Evolutionary conservation across 2,888 invertebrate genomes (phyloP).

Genomic region (Rhodophaea formosa): DNA sequence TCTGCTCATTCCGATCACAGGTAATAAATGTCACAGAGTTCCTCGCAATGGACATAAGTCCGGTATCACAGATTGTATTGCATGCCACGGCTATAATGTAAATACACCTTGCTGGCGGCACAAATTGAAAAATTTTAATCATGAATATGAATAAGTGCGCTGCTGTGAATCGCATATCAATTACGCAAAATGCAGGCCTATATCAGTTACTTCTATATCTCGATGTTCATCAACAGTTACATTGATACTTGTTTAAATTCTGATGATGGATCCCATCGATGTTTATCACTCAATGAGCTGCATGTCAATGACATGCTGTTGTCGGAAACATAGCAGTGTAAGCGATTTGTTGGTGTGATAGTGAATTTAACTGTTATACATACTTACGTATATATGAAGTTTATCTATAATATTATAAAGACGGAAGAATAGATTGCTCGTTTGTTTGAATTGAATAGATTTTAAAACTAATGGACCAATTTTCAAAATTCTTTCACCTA

Average conservation of each 20-base stretch:
- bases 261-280: slow-evolving; percentile 5
- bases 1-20: too few relatives aligned
- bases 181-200: slow-evolving; percentile 75
- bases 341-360: slow-evolving; percentile 19
- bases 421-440: too few relatives aligned
- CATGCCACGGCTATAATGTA: slow-evolving; percentile 63
- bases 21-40: too few relatives aligned
- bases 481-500: too few relatives aligned
- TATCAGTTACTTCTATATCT: slow-evolving; percentile 57
- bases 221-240: slow-evolving; percentile 3
- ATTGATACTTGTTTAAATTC: slow-evolving; percentile 14
- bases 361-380: too few relatives aligned
- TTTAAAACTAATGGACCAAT: too few relatives aligned
- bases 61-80: slow-evolving; percentile 72
- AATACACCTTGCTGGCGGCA: slow-evolving; percentile 65
- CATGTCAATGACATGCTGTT: slow-evolving; percentile 8
- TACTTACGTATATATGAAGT: too few relatives aligned
- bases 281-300: slow-evolving; percentile 1
- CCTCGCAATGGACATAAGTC: too few relatives aligned
- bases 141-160: slow-evolving; percentile 77
- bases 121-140: slow-evolving; percentile 79
- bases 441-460: too few relatives aligned
- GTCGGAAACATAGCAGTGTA: slow-evolving; percentile 11
- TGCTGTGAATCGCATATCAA: slow-evolving; percentile 74
- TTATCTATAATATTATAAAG: too few relatives aligned